phyloP scores from a whole-genome alignment of 1,140 invertebrate species.

The Branchinecta lynchi region DNA sequence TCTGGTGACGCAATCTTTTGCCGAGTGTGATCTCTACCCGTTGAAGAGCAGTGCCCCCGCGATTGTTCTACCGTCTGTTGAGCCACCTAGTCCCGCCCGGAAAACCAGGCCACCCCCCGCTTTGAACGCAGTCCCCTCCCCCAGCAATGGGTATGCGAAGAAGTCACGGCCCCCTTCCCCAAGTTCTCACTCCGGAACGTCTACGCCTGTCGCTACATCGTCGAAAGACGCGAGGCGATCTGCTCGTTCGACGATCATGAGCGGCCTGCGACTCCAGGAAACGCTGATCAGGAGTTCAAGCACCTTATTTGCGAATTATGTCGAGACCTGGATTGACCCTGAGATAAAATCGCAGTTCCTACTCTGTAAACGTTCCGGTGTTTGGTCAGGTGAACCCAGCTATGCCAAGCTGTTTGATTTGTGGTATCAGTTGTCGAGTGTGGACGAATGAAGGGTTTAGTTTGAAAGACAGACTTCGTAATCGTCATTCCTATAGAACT shows the following conservation, averaged over 20 bases:
- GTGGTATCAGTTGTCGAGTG: background rate
- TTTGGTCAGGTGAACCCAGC: background rate
- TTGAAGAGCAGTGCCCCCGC: background rate
- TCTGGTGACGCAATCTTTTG: background rate
- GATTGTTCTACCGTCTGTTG: background rate
- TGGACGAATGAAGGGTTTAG: background rate
- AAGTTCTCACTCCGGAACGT: background rate
- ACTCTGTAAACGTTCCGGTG: background rate
- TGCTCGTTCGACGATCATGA: background rate
- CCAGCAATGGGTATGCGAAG: background rate
- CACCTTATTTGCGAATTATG: background rate
- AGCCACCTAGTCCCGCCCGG: background rate
- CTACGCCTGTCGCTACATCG: background rate
- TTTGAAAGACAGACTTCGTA: background rate
- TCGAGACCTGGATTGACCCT: background rate
- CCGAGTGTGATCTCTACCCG: background rate
- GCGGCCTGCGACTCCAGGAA: background rate
- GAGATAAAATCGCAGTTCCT: background rate
- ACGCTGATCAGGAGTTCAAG: background rate
- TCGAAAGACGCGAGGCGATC: background rate
- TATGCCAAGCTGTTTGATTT: background rate
- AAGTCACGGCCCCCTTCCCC: background rate
- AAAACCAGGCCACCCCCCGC: background rate
- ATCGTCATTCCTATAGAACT: background rate
- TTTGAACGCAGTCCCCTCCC: background rate